phyloP scores from a whole-genome alignment of 2,113 vertebrate genomes.

The Pao palembangensis region DNA sequence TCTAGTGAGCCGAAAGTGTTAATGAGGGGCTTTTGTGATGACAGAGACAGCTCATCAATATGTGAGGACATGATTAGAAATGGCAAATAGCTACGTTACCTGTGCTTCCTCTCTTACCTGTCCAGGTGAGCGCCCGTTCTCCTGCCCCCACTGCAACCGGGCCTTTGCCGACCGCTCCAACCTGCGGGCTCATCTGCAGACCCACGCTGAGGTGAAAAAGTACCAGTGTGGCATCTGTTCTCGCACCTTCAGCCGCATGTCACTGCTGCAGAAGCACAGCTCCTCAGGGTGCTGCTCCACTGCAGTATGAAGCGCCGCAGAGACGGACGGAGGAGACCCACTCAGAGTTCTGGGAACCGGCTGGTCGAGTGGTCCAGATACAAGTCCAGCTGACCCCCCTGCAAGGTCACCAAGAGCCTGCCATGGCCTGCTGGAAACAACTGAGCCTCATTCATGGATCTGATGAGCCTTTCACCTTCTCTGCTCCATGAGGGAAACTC shows the following conservation, averaged over 20 bases:
- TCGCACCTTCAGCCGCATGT: slow-evolving; percentile 97
- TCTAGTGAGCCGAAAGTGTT: slow-evolving; percentile 50
- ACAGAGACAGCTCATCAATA: slow-evolving; percentile 7
- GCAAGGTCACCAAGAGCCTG: slow-evolving; percentile 34
- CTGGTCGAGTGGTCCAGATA: slow-evolving; percentile 23
- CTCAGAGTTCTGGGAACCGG: slow-evolving; percentile 36
- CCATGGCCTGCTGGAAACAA: slow-evolving; percentile 41
- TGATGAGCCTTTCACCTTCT: slow-evolving; percentile 45
- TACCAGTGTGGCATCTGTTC: slow-evolving; percentile 91
- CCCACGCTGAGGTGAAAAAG: slow-evolving; percentile 95
- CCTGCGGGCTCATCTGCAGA: slow-evolving; percentile 96
- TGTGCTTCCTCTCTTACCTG: slow-evolving; percentile 16
- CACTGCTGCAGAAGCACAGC: slow-evolving; percentile 92
- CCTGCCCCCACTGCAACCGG: slow-evolving; percentile 92
- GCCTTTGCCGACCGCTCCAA: slow-evolving; percentile 97
- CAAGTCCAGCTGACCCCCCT: slow-evolving; percentile 34
- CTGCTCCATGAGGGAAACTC: slow-evolving; percentile 33
- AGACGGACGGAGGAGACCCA: slow-evolving; percentile 21
- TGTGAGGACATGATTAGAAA: background rate
- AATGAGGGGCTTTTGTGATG: slow-evolving; percentile 30
- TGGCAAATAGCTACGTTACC: slow-evolving; percentile 6
- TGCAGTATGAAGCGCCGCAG: slow-evolving; percentile 55
- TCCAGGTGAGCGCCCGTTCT: slow-evolving; percentile 93
- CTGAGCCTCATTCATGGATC: slow-evolving; percentile 40
- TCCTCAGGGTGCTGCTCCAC: slow-evolving; percentile 85